Conservation (phyloP, 2,113 vertebrate species). For the Scomber colias region DNA sequence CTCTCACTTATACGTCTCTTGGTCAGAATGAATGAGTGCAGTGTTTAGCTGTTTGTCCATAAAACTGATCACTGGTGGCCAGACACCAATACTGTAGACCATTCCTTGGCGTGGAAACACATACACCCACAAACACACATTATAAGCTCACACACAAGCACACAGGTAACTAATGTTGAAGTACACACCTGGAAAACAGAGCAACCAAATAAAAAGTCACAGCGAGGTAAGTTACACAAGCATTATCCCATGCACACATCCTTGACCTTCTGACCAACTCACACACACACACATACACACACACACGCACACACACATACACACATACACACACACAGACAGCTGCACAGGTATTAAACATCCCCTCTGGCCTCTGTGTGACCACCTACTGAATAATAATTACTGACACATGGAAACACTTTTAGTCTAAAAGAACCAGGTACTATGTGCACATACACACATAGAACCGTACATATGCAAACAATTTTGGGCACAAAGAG, state of each 20-base stretch:
- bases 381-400: slow-evolving; percentile 69
- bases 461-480: slow-evolving; percentile 43
- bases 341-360: slow-evolving; percentile 36
- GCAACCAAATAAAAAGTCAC: not conserved
- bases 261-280: not conserved
- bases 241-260: slow-evolving; percentile 20
- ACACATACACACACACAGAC: slow-evolving; percentile 24
- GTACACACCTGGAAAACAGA: not conserved
- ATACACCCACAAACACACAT: slow-evolving; percentile 15
- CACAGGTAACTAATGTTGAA: not conserved
- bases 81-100: slow-evolving; percentile 51
- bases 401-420: slow-evolving; percentile 69
- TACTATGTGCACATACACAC: slow-evolving; percentile 3
- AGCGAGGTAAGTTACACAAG: not conserved
- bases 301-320: slow-evolving; percentile 8
- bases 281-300: not conserved
- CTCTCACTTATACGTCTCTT: slow-evolving; percentile 29
- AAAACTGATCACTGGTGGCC: slow-evolving; percentile 67
- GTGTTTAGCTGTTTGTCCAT: slow-evolving; percentile 59
- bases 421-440: slow-evolving; percentile 37
- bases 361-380: slow-evolving; percentile 38
- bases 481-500: slow-evolving; percentile 50
- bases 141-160: slow-evolving; percentile 13
- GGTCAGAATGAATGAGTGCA: slow-evolving; percentile 63
- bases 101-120: slow-evolving; percentile 9